Evolutionary conservation across 2,113 vertebrate genomes (phyloP), one percentile per base, ranked within the genome.

Genomic region (Phoenicopterus ruber): DNA sequence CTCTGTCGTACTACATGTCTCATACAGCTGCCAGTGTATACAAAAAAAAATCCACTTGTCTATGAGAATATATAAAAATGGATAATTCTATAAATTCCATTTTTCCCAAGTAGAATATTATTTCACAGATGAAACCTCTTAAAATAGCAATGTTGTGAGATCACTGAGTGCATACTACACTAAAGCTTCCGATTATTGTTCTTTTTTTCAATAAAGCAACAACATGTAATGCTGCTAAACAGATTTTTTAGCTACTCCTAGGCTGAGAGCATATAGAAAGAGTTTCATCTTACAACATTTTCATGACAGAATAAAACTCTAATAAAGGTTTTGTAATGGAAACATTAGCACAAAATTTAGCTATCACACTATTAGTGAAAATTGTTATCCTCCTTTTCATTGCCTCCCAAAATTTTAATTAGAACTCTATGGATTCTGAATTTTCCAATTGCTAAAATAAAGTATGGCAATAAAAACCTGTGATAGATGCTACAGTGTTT

Each of bases 331-430:
- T 82, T 26, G 4, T 38, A 93, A 91, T 57, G 29, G 44, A 95
- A 95, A 54, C 0, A 46, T 50, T 62, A 86, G 40, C 20, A 73
- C 17, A n/a, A 59, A 69, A 82, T 62, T 49, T 66, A 89, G 42
- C 14, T 50, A 72, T n/a, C 40, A 46, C 8, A 66, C 18, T 52
- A 52, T 49, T 77, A 77, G 55, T 71, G 73, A 88, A 65, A 88
- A 85, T 54, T 70, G 40, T 31, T 65, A 62, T 73, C 46, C 28
- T 90, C 63, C 38, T 73, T 82, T 46, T 72, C 78, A 59, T 34
- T 90, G 24, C 38, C 84, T 67, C 16, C 54, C 24, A 74, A 40
- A 67, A 79, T 84, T 95, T 95, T 95, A 82, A 95, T 91, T 84
- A 93, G 66, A 93, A 83, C 67, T 88, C 14, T 69, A 65, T 84